These are phyloP conservation scores for Platycheirus albimanus DNA, from an alignment of 2,888 invertebrate genomes.

Conservation along the genomic window DNA sequence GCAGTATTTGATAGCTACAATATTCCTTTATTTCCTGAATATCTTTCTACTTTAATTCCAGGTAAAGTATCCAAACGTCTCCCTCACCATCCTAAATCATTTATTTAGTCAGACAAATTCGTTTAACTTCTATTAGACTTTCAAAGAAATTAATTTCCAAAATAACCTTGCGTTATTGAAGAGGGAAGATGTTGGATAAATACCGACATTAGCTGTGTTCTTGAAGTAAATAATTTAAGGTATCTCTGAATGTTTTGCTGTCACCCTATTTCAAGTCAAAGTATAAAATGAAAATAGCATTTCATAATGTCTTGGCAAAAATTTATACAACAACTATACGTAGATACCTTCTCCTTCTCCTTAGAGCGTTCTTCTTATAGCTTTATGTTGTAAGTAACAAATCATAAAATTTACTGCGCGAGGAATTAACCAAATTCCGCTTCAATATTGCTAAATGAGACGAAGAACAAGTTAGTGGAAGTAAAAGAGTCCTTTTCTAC, in stretches of 20 bases:
- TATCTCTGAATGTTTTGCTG: constrained; percentile 22
- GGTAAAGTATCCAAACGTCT: too few relatives aligned
- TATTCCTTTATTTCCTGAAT: too few relatives aligned
- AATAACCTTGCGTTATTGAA: constrained; percentile 28
- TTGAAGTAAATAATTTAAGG: background rate
- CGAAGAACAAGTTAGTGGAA: background rate
- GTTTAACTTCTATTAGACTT: constrained; percentile 13
- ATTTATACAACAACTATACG: background rate
- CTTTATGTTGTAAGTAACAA: constrained; percentile 40
- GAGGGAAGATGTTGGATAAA: background rate
- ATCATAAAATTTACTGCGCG: constrained; percentile 69
- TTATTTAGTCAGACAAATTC: too few relatives aligned
- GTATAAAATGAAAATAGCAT: constrained; percentile 21
- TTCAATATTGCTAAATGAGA: constrained; percentile 65
- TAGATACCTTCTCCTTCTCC: background rate
- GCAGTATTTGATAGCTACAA: too few relatives aligned
- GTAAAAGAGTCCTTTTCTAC: constrained; percentile 26
- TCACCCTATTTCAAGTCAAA: constrained; percentile 10
- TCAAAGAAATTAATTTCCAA: constrained; percentile 29
- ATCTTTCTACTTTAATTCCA: too few relatives aligned
- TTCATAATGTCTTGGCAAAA: constrained; percentile 12
- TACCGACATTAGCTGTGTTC: constrained; percentile 21
- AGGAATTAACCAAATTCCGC: constrained; percentile 62
- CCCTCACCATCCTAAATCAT: too few relatives aligned
- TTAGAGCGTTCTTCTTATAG: background rate